Evolutionary conservation across 2,888 invertebrate species (phyloP).

Genomic region (Coelogynopora nodosa): DNA sequence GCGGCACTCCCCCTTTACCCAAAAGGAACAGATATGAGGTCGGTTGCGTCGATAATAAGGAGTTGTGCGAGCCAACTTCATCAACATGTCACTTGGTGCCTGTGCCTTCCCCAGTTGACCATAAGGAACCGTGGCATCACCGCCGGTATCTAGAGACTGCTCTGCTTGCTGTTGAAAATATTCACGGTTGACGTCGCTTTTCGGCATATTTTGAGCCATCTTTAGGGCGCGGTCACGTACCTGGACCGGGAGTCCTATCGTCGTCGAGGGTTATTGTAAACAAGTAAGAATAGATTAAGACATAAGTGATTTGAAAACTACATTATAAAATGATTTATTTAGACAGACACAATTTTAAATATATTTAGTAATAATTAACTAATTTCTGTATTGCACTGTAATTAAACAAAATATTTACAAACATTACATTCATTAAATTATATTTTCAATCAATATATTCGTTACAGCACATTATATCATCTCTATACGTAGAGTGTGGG

Average conservation of each 20-base stretch:
- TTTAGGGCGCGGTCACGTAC: constrained; percentile 85
- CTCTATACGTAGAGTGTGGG: too few species aligned
- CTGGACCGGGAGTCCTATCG: constrained; percentile 65
- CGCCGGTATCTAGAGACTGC: constrained; percentile 46
- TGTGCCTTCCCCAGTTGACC: constrained; percentile 38
- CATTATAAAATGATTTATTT: too few species aligned
- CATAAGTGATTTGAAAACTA: too few species aligned
- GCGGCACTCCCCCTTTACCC: constrained; percentile 95
- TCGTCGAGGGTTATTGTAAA: too few species aligned
- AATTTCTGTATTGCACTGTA: too few species aligned
- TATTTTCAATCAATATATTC: too few species aligned
- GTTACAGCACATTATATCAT: too few species aligned
- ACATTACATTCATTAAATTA: too few species aligned
- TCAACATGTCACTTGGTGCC: constrained; percentile 68
- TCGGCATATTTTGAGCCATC: constrained; percentile 76
- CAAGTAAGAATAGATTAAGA: too few species aligned
- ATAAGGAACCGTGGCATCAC: constrained; percentile 42
- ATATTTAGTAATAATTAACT: too few species aligned
- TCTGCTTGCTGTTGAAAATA: constrained; percentile 88
- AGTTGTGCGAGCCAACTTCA: constrained; percentile 81
- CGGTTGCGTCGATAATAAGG: constrained; percentile 91
- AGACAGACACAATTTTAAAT: too few species aligned
- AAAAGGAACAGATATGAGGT: constrained; percentile 92
- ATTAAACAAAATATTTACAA: too few species aligned
- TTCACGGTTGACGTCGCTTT: constrained; percentile 89